Evolutionary conservation across 2,797 vertebrate genomes (phyloP), one percentile per base, ranked within the genome.

Genomic region (Pagetopsis macropterus): DNA sequence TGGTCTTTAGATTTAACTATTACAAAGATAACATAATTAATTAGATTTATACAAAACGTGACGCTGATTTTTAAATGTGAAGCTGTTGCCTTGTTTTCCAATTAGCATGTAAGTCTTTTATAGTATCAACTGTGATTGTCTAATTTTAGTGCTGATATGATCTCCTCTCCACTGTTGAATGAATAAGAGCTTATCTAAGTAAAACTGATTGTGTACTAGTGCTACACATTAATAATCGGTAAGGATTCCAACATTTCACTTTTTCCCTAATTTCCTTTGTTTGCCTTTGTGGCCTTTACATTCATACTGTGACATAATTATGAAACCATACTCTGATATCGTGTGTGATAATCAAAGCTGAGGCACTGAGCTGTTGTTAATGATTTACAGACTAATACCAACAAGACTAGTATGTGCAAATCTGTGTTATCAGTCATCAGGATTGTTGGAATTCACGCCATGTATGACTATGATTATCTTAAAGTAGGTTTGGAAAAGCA

Each of bases 341-440:
- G 44, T 83, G 63, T 78, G 51, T 41, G 27, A 56, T 66, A 72
- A 78, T 78, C 78, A 67, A 80, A 72, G 37, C 72, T 72, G 63
- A 45, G 17, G 3, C 40, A 41, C 61, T 40, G 23, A 57, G 21
- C 23, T 33, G 45, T 74, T 33, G 45, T 74, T 40, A 85, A 78
- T 90, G 33, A 88, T 87, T 87, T 63, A 88, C 74, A 75, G 46
- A 37, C 75, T 70, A 76, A 80, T 82, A 69, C 48, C 43, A 66
- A 57, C 64, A 46, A 65, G 37, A 41, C 57, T 50, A 76, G 76
- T 72, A 19, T 61, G 55, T 65, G 8, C 41, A 54, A 54, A 58
- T 71, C 27, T 50, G 43, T 5, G 9, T 72, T 66, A 59, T 86
- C 64, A 59, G 19, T 11, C 16, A n/a, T 61, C 11, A 8, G 23